Evolutionary conservation across 2,113 vertebrate genomes (phyloP).

Genomic region (Gadus macrocephalus): DNA sequence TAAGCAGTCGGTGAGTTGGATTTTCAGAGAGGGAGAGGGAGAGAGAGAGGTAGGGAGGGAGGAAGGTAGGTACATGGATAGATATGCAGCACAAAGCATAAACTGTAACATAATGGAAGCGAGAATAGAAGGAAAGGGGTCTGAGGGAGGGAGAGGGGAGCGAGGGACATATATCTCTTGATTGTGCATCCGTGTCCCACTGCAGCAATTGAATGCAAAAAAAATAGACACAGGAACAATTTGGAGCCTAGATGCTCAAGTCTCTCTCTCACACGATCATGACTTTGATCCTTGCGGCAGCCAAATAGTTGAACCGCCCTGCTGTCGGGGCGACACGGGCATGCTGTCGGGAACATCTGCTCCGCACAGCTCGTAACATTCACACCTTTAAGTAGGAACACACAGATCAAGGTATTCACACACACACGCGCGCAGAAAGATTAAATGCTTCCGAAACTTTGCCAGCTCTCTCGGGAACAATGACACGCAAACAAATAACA

Average conservation of each 20-base stretch:
- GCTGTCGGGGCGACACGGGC: slow-evolving; percentile 37
- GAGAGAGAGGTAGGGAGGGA: background rate
- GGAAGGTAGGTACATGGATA: background rate
- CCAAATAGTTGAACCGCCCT: slow-evolving; percentile 31
- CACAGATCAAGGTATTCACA: background rate
- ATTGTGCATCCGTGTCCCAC: background rate
- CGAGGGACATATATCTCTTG: background rate
- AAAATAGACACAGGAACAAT: too few relatives aligned
- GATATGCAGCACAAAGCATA: background rate
- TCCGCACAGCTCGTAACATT: slow-evolving; percentile 17
- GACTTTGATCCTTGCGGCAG: slow-evolving; percentile 47
- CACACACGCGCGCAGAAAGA: slow-evolving; percentile 24
- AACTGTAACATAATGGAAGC: background rate
- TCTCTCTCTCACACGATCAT: slow-evolving; percentile 10
- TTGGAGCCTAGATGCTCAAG: too few relatives aligned
- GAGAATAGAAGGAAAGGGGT: too few relatives aligned
- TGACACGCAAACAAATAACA: slow-evolving; percentile 35
- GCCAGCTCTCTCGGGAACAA: slow-evolving; percentile 15
- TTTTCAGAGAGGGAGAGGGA: slow-evolving; percentile 16
- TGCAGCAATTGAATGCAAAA: background rate
- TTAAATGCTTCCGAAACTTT: too few relatives aligned
- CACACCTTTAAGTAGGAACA: slow-evolving; percentile 3
- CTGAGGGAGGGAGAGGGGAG: background rate
- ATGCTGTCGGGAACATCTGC: slow-evolving; percentile 47
- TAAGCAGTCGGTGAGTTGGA: background rate